Evolutionary conservation across 2,113 vertebrate species (phyloP), one percentile per base, ranked within the genome.

Genomic region (Ctenomys sociabilis): DNA sequence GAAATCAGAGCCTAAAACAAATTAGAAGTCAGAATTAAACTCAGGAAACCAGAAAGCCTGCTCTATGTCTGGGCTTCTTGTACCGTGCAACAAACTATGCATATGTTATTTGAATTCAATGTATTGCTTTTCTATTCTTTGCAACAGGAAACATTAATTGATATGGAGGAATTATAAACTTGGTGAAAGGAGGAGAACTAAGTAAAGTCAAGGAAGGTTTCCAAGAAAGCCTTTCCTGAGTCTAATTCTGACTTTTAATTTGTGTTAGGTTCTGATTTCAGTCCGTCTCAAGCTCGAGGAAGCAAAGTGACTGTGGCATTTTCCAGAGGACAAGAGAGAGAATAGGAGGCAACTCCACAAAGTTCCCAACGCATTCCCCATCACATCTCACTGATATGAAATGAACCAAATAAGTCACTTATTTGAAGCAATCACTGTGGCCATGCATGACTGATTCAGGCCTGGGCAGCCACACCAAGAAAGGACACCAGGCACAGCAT

Each of bases 311-410:
- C 17, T 32, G 1, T 22, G 13, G 26, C 35, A 5, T 64, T 96
- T 88, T 35, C 63, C 52, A 82, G 43, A 90, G 66, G 35, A 75
- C 54, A 5, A 75, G 73, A 40, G n/a, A 87, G 32, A 93, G 12
- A 70, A 8, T 1, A 12, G 21, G 24, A 84, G 93, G 40, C 10
- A 10, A 49, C 35, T 66, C 43, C 21, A 35, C 32, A 85, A 22
- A 92, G 68, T 94, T 93, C n/a, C 87, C 37, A 70, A 52, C 75
- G 91, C 22, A 85, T 73, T 70, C 7, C 19, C 14, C 10, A 11
- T 95, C 66, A 88, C 4, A 43, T 63, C 54, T 82, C 35, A 37
- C 24, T 68, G 61, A 68, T 32, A 72, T 75, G 54, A 95, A 72
- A 91, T 83, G 57, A 77, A 49, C 57, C 10, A 64, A 8, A 40